Evolutionary conservation across 2,888 invertebrate species (phyloP), one percentile per base, ranked within the genome.

Genomic region (Eristalis intricaria): DNA sequence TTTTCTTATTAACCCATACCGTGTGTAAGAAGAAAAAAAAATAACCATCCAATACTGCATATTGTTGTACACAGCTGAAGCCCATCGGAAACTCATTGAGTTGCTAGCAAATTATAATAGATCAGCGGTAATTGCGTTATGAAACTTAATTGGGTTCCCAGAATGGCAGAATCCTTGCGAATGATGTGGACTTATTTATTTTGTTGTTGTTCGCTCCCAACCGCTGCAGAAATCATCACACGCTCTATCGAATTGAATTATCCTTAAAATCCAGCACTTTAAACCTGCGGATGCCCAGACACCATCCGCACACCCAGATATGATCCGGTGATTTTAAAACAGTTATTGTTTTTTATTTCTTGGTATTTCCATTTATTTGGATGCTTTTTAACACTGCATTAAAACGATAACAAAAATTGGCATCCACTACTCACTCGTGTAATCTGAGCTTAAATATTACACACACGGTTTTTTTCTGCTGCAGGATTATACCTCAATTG

Each of bases 391-490:
- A 81, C 74, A 81, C 76, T 82, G 82, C 82, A 76, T 82, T 82
- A 76, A 76, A 70, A 82, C 56, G 83, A 83, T 83, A 83, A 83
- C 83, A 71, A 71, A 83, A 83, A 77, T 83, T 77, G 77, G 83
- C 77, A 71, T 68, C 66, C 75, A 75, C 77, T 77, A 77, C 65
- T 83, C 76, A 77, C 71, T 71, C 77, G 71, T 83, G 83, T 83
- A 83, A 83, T 83, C 77, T 65, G 61, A 68, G 83, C 77, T 83
- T 83, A 75, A 75, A 71, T 73, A 63, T 60, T 60, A 83, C 71
- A 71, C 77, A 71, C 63, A 68, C 63, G 23, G 32, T 65, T 80
- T 80, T 64, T 23, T 26, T 1, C 50, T 5, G n/a, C 79, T 71
- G 56, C 71, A 68, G 68, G 77, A 77, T 83, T 66, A 77, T 83